Conservation (phyloP, 1,140 invertebrate species). For the Dysdera silvatica region DNA sequence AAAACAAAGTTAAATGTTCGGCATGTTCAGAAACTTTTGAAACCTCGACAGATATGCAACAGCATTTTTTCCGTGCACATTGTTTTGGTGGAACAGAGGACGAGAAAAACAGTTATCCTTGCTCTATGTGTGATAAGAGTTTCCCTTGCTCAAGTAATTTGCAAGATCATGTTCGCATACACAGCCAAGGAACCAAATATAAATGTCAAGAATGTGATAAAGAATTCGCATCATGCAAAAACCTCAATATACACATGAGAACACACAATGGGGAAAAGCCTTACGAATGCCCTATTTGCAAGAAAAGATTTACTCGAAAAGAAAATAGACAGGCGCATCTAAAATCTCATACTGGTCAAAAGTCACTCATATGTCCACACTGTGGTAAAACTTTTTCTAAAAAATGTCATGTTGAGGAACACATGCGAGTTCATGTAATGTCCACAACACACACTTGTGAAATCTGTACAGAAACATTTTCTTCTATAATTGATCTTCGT, state of each 20-base stretch:
- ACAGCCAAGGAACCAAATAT: constrained; percentile 37
- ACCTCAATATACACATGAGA: constrained; percentile 35
- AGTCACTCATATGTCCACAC: constrained; percentile 33
- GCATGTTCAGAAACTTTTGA: constrained; percentile 35
- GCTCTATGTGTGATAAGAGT: constrained; percentile 41
- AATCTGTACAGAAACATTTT: constrained; percentile 23
- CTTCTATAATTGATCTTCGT: constrained; percentile 15
- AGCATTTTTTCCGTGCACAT: constrained; percentile 41
- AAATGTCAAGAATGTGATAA: constrained; percentile 33
- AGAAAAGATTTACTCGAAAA: constrained; percentile 38
- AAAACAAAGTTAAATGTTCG: constrained; percentile 39
- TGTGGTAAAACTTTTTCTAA: constrained; percentile 39
- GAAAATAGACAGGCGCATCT: constrained; percentile 36
- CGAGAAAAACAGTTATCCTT: constrained; percentile 35
- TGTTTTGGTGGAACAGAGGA: constrained; percentile 23
- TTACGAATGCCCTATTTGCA: constrained; percentile 39
- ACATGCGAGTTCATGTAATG: constrained; percentile 38
- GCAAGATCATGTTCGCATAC: constrained; percentile 42
- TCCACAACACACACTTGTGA: constrained; percentile 28
- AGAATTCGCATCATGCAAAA: constrained; percentile 32
- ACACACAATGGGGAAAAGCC: constrained; percentile 36
- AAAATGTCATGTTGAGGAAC: constrained; percentile 41
- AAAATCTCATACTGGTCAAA: constrained; percentile 34
- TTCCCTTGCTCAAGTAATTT: constrained; percentile 41
- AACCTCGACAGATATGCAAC: constrained; percentile 36